Evolutionary conservation across 2,113 vertebrate species (phyloP).

Genomic region (Phaethornis superciliosus): DNA sequence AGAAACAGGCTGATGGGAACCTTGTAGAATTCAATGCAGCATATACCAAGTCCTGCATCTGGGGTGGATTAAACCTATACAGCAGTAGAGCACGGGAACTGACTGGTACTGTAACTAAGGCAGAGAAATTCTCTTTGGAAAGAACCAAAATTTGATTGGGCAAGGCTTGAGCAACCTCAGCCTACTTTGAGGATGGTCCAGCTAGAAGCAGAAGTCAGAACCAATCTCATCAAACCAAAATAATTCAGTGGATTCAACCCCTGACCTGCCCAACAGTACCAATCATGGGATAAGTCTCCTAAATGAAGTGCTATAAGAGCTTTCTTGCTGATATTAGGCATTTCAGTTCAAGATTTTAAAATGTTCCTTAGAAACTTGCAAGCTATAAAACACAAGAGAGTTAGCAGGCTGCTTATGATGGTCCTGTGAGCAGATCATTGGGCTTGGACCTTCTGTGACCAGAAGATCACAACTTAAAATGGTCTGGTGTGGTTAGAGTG

Average conservation of each 20-base stretch:
- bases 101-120: not conserved
- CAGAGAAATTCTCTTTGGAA: not conserved
- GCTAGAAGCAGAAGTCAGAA: not conserved
- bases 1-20: not conserved
- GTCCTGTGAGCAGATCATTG: not conserved
- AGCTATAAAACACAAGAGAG: not conserved
- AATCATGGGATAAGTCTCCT: not conserved
- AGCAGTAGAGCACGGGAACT: not conserved
- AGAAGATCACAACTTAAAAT: accelerated
- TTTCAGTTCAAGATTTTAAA: not conserved
- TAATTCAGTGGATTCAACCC: not conserved
- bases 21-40: not conserved
- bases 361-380: not conserved
- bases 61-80: not conserved
- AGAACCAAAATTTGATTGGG: not conserved
- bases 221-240: not conserved
- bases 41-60: not conserved
- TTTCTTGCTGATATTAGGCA: not conserved
- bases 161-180: not conserved
- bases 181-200: not conserved
- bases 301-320: not conserved
- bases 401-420: not conserved
- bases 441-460: not conserved
- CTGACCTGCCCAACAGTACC: not conserved
- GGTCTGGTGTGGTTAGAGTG: not conserved